Base-by-base conservation (phyloP, 2,888 invertebrate genomes). In the Trichogramma dendrolimi region DNA sequence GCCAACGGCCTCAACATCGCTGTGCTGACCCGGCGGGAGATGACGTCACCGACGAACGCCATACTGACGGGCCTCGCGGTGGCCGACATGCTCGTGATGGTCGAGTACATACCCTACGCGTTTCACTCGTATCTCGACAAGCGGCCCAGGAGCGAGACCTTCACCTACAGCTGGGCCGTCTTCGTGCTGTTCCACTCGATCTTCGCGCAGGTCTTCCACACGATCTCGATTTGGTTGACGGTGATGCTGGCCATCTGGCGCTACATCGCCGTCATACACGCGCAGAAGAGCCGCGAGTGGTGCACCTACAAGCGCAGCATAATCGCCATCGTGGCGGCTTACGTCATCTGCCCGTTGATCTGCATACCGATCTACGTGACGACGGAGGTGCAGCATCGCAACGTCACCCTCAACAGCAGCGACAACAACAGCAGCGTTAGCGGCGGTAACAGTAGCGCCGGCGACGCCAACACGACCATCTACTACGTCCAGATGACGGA, bases 211-310 rank as follows among this genome's bases (percentile, higher is more conserved):
- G 88, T 91, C 38, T 87, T 89, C 74, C 92, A 92, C 78, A 95
- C 96, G 1, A 91, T 95, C 67, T 93, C 95, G 2, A 95, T 95
- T 69, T 95, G 93, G 87, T 80, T 96, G 69, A 96, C 96, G 0
- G 91, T 96, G 3, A 91, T 92, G 0, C 80, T 97, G 64, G 96
- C 96, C 0, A 89, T 96, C 7, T 97, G 96, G 92, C 84, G 96
- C 4, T 95, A 92, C 76, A 86, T 94, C 55, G 91, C 91, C 11
- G 88, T 94, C 4, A 92, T 90, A 0, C 87, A 87, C 77, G 94
- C 94, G 0, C 90, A 91, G 68, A 85, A 84, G 70, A 93, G 91
- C 73, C 85, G 87, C 43, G 84, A 87, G 42, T 91, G 92, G 89
- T 95, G 94, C 75, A 91, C 86, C 71, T 88, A 90, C 82, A 94